phyloP scores from a whole-genome alignment of 2,113 vertebrate genomes.

The Oreotragus oreotragus region DNA sequence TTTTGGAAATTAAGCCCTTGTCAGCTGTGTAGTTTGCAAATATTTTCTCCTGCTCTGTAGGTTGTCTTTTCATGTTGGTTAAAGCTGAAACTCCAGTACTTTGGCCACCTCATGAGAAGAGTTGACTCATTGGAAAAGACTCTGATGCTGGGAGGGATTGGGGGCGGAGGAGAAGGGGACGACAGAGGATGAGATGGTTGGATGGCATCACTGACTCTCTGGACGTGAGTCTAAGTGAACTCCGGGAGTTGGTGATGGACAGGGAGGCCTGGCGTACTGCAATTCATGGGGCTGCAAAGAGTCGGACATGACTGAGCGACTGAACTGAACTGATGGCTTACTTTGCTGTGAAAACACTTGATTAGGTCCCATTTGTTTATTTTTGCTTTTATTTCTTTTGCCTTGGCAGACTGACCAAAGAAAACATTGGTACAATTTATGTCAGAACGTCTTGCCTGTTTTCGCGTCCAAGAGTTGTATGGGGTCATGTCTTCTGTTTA shows the following conservation, averaged over 20 bases:
- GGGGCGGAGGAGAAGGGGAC: no score
- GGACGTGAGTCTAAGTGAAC: no score
- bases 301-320: no score
- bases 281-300: no score
- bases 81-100: no score
- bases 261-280: no score
- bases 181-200: no score
- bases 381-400: not conserved
- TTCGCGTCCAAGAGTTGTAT: not conserved
- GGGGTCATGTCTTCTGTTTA: not conserved
- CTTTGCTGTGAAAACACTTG: not conserved
- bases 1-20: not conserved
- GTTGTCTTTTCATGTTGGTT: not conserved
- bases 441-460: not conserved
- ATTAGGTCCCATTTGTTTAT: not conserved
- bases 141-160: no score
- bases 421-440: not conserved
- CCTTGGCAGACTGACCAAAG: not conserved
- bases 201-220: no score
- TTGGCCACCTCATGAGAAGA: no score
- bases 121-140: no score
- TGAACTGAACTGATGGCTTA: not conserved
- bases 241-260: no score
- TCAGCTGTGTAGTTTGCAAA: not conserved
- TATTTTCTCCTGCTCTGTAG: not conserved